Percentiles rank a stretch among this genome's conserved stretches.
phyloP scores from a whole-genome alignment of 2,797 vertebrate genomes.

The Myripristis jacobus region DNA sequence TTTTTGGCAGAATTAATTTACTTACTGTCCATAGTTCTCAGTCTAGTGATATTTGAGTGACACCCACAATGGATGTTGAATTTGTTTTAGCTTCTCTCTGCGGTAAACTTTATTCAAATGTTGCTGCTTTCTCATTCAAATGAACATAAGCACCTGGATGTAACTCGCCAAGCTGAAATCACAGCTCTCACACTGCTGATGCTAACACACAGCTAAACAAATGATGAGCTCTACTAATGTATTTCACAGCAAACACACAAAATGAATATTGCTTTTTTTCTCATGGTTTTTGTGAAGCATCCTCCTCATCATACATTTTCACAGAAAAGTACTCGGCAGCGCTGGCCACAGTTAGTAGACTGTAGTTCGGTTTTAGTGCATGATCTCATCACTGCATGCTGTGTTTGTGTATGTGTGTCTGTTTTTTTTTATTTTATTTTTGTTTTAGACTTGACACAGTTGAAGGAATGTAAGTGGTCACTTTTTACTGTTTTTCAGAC shows the following conservation, averaged over 20 bases:
- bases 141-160: slow-evolving; percentile 19
- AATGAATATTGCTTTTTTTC: slow-evolving; percentile 40
- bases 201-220: slow-evolving; percentile 67
- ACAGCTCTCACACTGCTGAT: slow-evolving; percentile 49
- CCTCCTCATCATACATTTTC: slow-evolving; percentile 21
- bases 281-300: too few relatives aligned
- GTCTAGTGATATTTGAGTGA: slow-evolving; percentile 3
- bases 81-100: slow-evolving; percentile 9
- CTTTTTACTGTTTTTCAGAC: slow-evolving; percentile 78
- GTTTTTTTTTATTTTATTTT: slow-evolving; percentile 84
- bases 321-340: slow-evolving; percentile 37
- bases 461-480: slow-evolving; percentile 96
- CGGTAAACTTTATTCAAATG: background rate
- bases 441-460: slow-evolving; percentile 94
- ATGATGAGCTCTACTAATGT: slow-evolving; percentile 43
- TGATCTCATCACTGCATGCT: slow-evolving; percentile 88
- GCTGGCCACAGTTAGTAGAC: slow-evolving; percentile 24
- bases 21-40: background rate
- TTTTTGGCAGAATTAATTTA: slow-evolving; percentile 3
- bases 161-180: slow-evolving; percentile 42
- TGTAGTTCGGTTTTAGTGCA: slow-evolving; percentile 75
- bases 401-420: slow-evolving; percentile 80
- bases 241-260: slow-evolving; percentile 34
- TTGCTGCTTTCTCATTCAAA: slow-evolving; percentile 25
- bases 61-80: slow-evolving; percentile 8